phyloP scores from a whole-genome alignment of 2,797 vertebrate genomes.

The Triplophysa bombifrons region DNA sequence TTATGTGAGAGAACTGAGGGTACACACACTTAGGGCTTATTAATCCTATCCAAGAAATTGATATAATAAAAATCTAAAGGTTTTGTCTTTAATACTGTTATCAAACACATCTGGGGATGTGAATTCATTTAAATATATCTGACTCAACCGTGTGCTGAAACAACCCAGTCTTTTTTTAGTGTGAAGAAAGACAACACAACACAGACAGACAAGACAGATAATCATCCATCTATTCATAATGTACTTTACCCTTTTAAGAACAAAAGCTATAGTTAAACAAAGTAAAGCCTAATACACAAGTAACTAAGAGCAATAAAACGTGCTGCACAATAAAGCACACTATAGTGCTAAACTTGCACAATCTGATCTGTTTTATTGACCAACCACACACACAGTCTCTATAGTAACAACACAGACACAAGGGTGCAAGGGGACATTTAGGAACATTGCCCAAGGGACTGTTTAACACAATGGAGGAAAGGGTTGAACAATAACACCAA shows the following conservation, averaged over 20 bases:
- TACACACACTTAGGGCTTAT: background rate
- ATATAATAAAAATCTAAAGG: background rate
- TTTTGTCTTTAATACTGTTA: background rate
- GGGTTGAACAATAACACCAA: conserved; percentile 33
- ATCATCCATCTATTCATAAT: background rate
- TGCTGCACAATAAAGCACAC: conserved; percentile 30
- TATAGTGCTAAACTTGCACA: conserved; percentile 44
- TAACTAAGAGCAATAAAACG: background rate
- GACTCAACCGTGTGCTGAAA: too few relatives aligned
- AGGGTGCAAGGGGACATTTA: conserved; percentile 52
- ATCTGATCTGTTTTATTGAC: conserved; percentile 57
- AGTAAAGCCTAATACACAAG: background rate
- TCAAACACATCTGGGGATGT: background rate
- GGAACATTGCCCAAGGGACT: conserved; percentile 51
- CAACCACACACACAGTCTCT: conserved; percentile 50
- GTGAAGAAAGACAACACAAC: background rate
- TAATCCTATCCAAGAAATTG: background rate
- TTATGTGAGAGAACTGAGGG: background rate
- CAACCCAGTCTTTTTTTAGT: too few relatives aligned
- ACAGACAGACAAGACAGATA: background rate
- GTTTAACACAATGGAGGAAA: conserved; percentile 50
- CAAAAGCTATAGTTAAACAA: background rate
- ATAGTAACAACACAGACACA: conserved; percentile 59
- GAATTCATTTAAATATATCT: background rate
- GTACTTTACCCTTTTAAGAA: background rate